These are phyloP conservation scores for Euzetes globulus DNA, from an alignment of 2,888 invertebrate genomes.

Conservation along the genomic window DNA sequence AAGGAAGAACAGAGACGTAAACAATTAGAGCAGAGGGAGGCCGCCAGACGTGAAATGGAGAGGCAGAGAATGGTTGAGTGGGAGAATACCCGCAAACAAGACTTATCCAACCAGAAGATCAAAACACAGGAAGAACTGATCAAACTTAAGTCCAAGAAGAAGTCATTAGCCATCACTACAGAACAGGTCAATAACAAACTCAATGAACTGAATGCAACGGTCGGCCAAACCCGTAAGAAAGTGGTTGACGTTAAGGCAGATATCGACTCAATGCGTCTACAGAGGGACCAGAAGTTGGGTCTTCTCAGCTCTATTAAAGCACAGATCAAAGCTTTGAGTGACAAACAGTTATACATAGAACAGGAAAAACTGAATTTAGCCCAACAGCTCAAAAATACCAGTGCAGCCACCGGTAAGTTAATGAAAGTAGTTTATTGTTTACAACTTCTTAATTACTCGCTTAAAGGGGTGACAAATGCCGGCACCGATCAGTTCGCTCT, in stretches of 20 bases:
- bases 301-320: slow-evolving; percentile 62
- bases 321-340: slow-evolving; percentile 41
- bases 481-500: slow-evolving; percentile 34
- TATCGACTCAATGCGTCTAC: slow-evolving; percentile 88
- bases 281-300: slow-evolving; percentile 80
- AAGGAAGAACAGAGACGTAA: slow-evolving; percentile 66
- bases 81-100: slow-evolving; percentile 83
- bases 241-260: slow-evolving; percentile 85
- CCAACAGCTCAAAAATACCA: slow-evolving; percentile 42
- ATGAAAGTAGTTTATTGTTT: neutral
- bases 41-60: slow-evolving; percentile 70
- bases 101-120: slow-evolving; percentile 75
- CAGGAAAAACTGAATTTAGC: slow-evolving; percentile 47
- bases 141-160: slow-evolving; percentile 76
- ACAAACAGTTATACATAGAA: slow-evolving; percentile 44
- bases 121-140: slow-evolving; percentile 76
- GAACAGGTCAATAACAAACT: slow-evolving; percentile 62
- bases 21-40: slow-evolving; percentile 62
- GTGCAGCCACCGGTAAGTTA: neutral
- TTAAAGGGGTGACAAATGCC: neutral
- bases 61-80: slow-evolving; percentile 88
- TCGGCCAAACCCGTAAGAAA: slow-evolving; percentile 71
- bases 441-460: neutral
- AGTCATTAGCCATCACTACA: slow-evolving; percentile 66
- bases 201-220: slow-evolving; percentile 68